A percentile compares a stretch with the other conserved stretches of the same genome.
Evolutionary conservation across 2,113 vertebrate species (phyloP).

Genomic region (Hippocampus zosterae): DNA sequence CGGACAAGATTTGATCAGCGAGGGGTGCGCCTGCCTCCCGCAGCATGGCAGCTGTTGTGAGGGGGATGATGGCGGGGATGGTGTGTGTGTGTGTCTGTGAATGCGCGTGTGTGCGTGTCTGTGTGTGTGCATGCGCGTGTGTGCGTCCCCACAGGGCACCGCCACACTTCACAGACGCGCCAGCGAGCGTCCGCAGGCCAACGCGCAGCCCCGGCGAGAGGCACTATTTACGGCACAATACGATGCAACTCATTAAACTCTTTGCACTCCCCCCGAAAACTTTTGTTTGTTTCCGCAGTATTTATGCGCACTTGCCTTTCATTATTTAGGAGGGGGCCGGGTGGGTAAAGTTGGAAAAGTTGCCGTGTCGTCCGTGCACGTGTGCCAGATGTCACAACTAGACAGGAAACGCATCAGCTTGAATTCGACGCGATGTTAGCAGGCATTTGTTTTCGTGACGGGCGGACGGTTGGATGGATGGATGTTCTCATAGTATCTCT

Average conservation of each 20-base stretch:
- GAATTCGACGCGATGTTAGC: neutral
- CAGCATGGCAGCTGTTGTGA: conserved; percentile 93
- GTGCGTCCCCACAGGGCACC: conserved; percentile 67
- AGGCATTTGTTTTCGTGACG: neutral
- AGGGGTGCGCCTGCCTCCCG: conserved; percentile 83
- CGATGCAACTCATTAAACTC: conserved; percentile 68
- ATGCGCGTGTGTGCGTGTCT: conserved; percentile 11
- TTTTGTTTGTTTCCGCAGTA: conserved; percentile 33
- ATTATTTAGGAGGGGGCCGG: conserved; percentile 11
- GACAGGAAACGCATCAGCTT: neutral
- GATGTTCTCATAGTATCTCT: too few species aligned
- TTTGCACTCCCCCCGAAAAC: conserved; percentile 24
- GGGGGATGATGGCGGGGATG: conserved; percentile 63
- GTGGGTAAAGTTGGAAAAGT: neutral
- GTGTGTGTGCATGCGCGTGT: conserved; percentile 18
- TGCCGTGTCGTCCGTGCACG: neutral
- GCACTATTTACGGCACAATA: conserved; percentile 68
- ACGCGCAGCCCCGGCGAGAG: conserved; percentile 58
- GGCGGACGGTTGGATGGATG: too few species aligned
- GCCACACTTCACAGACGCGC: conserved; percentile 65
- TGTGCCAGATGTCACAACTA: neutral
- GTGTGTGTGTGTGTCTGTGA: conserved; percentile 10
- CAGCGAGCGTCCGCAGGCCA: conserved; percentile 69
- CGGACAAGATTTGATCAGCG: conserved; percentile 97
- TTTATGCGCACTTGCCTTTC: conserved; percentile 29